Evolutionary conservation across 92 coral and sea anemone species (phyloP), one percentile per base, ranked within the genome.

Genomic region (Epizoanthus rinbou): DNA sequence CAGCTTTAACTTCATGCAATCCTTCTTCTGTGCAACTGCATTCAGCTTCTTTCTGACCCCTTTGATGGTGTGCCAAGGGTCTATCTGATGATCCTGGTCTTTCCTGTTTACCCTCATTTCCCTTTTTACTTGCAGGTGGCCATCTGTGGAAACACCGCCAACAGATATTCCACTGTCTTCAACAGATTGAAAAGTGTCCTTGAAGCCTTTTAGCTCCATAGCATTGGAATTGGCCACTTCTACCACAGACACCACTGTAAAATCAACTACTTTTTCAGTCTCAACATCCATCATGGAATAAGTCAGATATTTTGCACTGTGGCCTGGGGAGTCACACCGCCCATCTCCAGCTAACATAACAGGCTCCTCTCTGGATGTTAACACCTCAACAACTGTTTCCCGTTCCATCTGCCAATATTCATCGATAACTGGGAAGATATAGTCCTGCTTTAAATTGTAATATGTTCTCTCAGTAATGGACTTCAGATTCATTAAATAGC

Each of bases 181-280:
- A 54, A 74, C 28, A 4, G 8, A 23, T 31, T 78, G 3, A 64
- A 56, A 7, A 18, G 54, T 4, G 54, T 59, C 9, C 64, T 39
- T 33, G 39, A 84, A 74, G 39, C 89, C 86, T 64, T 82, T 81
- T 33, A 67, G 64, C 50, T 83, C 91, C 90, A 87, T 81, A 22
- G 83, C 86, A 60, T 87, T 87, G 10, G 87, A 75, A 70, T 78
- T 75, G 0, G 58, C 82, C 14, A 84, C 84, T 8, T 47, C 13
- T 47, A 8, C 2, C 21, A 83, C 87, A 57, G 78, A 52, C 63
- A 87, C 81, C 31, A 87, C 81, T 25, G 64, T 70, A 60, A 74
- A 82, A 21, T 85, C 84, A 13, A 75, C 76, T 41, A 85, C 58
- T 52, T 85, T 63, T 19, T 85, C 52, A 76, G 68, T 85, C 2